Evolutionary conservation across 2,797 vertebrate species (phyloP).

Genomic region (Acanthornis magna): DNA sequence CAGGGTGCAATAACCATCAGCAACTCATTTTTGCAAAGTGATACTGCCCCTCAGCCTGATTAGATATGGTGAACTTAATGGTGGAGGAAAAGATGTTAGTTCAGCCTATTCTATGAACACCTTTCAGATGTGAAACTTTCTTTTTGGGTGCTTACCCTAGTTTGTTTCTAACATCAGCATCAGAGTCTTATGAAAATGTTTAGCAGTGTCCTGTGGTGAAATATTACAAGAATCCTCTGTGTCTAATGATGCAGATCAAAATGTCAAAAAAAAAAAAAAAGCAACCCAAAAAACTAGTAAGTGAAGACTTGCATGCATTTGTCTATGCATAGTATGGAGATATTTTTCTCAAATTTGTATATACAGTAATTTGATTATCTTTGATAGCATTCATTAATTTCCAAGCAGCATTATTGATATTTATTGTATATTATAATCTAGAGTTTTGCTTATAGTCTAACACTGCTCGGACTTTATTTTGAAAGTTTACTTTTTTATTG

Average conservation of each 20-base stretch:
- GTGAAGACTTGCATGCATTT: neutral
- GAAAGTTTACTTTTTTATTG: neutral
- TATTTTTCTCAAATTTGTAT: neutral
- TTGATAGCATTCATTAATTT: neutral
- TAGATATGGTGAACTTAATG: neutral
- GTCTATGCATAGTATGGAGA: neutral
- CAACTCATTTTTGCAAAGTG: neutral
- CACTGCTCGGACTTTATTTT: neutral
- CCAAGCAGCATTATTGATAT: neutral
- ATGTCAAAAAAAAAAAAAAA: neutral
- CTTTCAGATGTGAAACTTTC: neutral
- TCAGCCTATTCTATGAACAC: neutral
- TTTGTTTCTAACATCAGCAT: neutral
- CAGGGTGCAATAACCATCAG: too few species aligned
- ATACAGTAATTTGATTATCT: neutral
- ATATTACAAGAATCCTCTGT: neutral
- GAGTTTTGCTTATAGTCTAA: neutral
- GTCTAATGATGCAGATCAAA: neutral
- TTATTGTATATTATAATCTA: neutral
- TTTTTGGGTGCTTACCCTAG: neutral
- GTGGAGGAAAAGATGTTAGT: neutral
- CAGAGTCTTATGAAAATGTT: neutral
- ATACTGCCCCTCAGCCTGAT: neutral
- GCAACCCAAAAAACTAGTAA: neutral
- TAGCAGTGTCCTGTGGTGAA: neutral